Evolutionary conservation across 2,113 vertebrate species (phyloP).

Genomic region (Brachirus orientalis): DNA sequence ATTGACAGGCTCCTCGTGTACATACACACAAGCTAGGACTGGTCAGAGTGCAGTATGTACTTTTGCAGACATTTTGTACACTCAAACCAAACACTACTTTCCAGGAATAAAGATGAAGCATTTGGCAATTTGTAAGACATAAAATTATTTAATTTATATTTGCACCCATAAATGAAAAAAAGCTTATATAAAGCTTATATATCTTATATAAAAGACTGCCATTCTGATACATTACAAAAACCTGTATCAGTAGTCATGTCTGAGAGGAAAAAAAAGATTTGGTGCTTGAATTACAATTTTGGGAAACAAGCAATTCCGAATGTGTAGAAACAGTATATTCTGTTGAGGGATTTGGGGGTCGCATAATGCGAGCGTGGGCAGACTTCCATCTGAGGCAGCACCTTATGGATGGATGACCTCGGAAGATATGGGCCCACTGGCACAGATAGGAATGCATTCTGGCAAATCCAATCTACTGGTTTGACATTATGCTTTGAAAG

Average conservation of each 20-base stretch:
- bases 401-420: slow-evolving; percentile 45
- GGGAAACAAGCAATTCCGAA: slow-evolving; percentile 26
- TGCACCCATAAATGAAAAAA: too few species aligned
- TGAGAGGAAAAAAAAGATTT: slow-evolving; percentile 17
- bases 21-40: neutral
- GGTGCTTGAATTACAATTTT: slow-evolving; percentile 12
- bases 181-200: too few species aligned
- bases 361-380: slow-evolving; percentile 45
- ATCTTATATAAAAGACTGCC: too few species aligned
- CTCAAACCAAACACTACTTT: too few species aligned
- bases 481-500: slow-evolving; percentile 27
- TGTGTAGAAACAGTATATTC: slow-evolving; percentile 24
- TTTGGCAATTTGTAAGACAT: neutral
- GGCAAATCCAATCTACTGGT: slow-evolving; percentile 50
- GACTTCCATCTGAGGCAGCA: slow-evolving; percentile 24
- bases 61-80: neutral
- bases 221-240: slow-evolving; percentile 8
- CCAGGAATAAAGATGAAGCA: too few species aligned
- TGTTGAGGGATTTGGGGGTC: slow-evolving; percentile 32
- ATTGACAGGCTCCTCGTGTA: neutral
- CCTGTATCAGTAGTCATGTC: slow-evolving; percentile 6
- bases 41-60: neutral
- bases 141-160: too few species aligned
- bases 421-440: slow-evolving; percentile 36
- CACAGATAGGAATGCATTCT: slow-evolving; percentile 28